Base-by-base conservation (phyloP, 1,140 invertebrate genomes). In the Drosophila trapezifrons region DNA sequence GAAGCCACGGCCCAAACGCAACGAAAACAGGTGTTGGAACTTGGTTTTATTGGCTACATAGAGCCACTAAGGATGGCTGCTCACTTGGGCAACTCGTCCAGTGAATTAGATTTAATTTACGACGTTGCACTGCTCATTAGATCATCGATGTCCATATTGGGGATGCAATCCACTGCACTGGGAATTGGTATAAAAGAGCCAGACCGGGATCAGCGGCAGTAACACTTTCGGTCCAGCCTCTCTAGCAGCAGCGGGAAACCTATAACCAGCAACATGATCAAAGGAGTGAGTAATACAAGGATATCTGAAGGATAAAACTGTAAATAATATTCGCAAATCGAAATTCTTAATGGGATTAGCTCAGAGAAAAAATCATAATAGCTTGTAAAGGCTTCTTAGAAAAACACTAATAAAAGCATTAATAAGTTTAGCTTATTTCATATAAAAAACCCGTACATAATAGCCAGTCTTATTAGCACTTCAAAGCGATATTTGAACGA, bases 131-230 rank as follows among this genome's bases (percentile, higher is more conserved):
- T 49, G 49, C 18, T 59, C 66, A 80, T 84, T 84, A 85, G 82
- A 80, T 85, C 81, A 85, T 65, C 81, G 74, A 71, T 43, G 46
- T 38, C 52, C 80, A 66, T 66, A 59, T 52, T 62, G 25, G 78
- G 75, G 42, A 52, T 65, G 57, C 47, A 73, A 51, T 54, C 25
- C 49, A 38, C 9, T 59, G 52, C 47, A 58, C 55, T 73, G 35
- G 37, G 27, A 7, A 51, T 27, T 40, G 46, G 56, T 86, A 86
- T 86, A 86, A 78, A 86, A 86, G 78, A 40, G 49, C 3, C 47
- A 27, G 10, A 32, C 37, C 17, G 38, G 43, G 38, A 47, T 45
- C 40, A 25, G 29, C 25, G 40, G 60, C 45, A 78, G 64, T 71
- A 37, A 22, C 66, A 86, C 37, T 64, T 62, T 58, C 52, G 25